Percentiles rank a stretch among this genome's conserved stretches.
Evolutionary conservation across 2,888 invertebrate genomes (phyloP).

Genomic region (Caenorhabditis angaria): DNA sequence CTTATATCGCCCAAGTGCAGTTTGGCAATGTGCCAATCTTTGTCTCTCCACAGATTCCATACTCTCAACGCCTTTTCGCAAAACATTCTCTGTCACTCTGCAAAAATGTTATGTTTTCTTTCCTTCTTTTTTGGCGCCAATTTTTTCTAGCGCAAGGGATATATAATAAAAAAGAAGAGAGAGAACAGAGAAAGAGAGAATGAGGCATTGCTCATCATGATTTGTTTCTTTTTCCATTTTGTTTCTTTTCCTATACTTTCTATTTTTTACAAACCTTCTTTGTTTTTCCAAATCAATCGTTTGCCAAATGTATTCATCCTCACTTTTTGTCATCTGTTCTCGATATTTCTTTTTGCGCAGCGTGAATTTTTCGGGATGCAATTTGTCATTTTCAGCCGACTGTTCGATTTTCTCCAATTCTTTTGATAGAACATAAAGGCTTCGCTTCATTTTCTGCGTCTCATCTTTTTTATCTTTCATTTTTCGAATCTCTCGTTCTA

Average conservation of each 20-base stretch:
- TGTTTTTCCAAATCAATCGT: conserved; percentile 58
- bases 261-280: conserved; percentile 38
- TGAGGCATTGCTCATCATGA: not conserved
- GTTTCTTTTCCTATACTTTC: not conserved
- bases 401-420: conserved; percentile 56
- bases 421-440: conserved; percentile 50
- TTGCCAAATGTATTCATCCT: conserved; percentile 56
- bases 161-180: not conserved
- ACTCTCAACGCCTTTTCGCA: conserved; percentile 58
- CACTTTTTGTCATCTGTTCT: conserved; percentile 50
- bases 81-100: conserved; percentile 53
- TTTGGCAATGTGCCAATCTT: conserved; percentile 59
- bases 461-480: conserved; percentile 58
- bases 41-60: conserved; percentile 63
- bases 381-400: conserved; percentile 31
- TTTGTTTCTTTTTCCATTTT: not conserved
- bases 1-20: conserved; percentile 60
- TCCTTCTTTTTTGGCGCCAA: not conserved
- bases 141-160: not conserved
- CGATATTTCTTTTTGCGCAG: conserved; percentile 48
- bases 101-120: not conserved
- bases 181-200: not conserved
- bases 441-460: conserved; percentile 48
- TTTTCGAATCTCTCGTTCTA: conserved; percentile 49
- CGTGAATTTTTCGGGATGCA: conserved; percentile 35